Conservation (phyloP, 1,140 invertebrate genomes). For the Bombus turneri region DNA sequence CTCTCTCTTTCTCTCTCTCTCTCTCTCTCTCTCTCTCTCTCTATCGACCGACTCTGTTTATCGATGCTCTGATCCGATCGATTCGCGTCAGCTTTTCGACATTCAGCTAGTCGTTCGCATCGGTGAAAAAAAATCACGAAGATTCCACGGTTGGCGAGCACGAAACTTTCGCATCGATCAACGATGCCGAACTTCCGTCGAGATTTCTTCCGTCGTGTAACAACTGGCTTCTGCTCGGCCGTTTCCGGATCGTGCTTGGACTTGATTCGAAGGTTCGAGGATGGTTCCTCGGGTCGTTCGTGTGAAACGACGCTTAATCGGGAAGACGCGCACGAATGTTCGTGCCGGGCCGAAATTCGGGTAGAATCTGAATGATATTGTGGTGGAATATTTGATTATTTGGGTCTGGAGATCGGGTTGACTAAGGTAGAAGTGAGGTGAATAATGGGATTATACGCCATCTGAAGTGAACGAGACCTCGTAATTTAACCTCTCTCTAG, state of each 20-base stretch:
- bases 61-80: neutral
- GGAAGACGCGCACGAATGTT: neutral
- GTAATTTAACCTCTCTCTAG: neutral
- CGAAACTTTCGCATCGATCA: slow-evolving; percentile 19
- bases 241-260: neutral
- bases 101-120: neutral
- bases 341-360: neutral
- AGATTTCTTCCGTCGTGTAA: slow-evolving; percentile 7
- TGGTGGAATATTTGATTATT: neutral
- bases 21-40: neutral
- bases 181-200: slow-evolving; percentile 1
- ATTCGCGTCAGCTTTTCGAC: neutral
- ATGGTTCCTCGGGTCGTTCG: neutral
- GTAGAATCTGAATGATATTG: neutral
- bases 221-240: neutral
- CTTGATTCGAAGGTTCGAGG: neutral
- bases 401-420: neutral
- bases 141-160: neutral
- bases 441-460: neutral
- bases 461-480: neutral
- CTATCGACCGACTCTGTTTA: neutral
- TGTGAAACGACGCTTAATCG: neutral
- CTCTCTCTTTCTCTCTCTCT: neutral
- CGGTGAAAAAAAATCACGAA: neutral
- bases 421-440: neutral